These are phyloP conservation scores for Taeniopygia guttata DNA, from an alignment of 2,797 vertebrate genomes.

Conservation along the genomic window DNA sequence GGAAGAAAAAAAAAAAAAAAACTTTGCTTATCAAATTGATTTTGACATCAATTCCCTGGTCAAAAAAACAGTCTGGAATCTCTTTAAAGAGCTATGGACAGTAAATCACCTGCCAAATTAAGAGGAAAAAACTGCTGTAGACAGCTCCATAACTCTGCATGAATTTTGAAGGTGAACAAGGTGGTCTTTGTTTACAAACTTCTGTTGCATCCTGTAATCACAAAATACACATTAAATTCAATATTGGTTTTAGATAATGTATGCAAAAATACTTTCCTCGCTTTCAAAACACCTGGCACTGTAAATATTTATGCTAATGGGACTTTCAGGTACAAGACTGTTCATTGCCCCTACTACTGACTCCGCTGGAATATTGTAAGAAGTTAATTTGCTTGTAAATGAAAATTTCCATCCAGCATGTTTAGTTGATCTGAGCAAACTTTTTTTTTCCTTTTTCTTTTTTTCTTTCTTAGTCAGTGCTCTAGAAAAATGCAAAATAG, in stretches of 20 bases:
- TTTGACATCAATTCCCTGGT: conserved; percentile 28
- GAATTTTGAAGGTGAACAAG: neutral
- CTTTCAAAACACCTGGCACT: neutral
- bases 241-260: neutral
- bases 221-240: neutral
- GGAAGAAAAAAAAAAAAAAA: neutral
- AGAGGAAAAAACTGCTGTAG: neutral
- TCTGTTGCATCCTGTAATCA: neutral
- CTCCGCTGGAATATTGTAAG: neutral
- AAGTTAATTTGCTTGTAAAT: neutral
- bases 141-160: neutral
- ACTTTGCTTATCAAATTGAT: conserved; percentile 8
- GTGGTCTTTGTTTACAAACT: neutral
- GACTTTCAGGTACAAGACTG: neutral
- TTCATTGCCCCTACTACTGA: neutral
- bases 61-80: neutral
- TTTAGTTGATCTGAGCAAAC: neutral
- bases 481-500: neutral
- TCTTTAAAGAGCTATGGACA: neutral
- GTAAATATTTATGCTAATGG: neutral
- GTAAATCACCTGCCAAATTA: neutral
- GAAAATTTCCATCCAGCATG: neutral
- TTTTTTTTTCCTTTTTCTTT: neutral
- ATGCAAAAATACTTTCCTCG: neutral
- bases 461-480: neutral